A percentile compares a stretch with the other conserved stretches of the same genome.
Conservation (phyloP, 2,888 invertebrate genomes). For the Oscheius sp. region DNA sequence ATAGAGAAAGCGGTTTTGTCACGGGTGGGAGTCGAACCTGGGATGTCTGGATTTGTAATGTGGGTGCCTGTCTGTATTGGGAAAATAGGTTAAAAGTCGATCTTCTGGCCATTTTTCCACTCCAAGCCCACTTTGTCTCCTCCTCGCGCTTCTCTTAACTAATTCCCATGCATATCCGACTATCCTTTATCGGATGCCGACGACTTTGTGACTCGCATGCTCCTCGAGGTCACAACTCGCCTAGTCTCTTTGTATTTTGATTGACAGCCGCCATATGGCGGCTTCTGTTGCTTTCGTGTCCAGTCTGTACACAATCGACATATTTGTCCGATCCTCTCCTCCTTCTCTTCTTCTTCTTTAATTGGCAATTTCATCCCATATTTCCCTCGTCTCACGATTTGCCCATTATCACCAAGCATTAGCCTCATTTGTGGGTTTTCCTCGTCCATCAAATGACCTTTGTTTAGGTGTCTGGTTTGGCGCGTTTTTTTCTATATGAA, state of each 20-base stretch:
- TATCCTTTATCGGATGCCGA: background rate
- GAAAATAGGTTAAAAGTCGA: no score
- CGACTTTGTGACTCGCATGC: background rate
- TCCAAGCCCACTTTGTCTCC: background rate
- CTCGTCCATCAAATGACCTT: background rate
- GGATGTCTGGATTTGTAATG: no score
- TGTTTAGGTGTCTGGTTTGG: background rate
- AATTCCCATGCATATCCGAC: conserved; percentile 8
- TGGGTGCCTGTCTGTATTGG: no score
- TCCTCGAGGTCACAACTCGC: conserved; percentile 7
- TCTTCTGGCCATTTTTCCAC: background rate
- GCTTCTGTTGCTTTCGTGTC: conserved; percentile 8
- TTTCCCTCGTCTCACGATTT: conserved; percentile 4
- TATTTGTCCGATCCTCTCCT: background rate
- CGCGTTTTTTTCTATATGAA: background rate
- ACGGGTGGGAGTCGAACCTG: no score
- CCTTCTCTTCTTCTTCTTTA: conserved; percentile 13
- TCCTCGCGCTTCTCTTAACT: background rate
- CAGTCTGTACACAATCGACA: background rate
- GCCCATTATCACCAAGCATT: conserved; percentile 15
- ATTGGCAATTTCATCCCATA: background rate
- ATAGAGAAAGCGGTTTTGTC: no score
- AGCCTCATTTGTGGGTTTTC: conserved; percentile 29
- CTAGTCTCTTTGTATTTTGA: conserved; percentile 30
- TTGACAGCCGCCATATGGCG: conserved; percentile 33